Evolutionary conservation across 2,797 vertebrate genomes (phyloP), one percentile per base, ranked within the genome.

Genomic region (Myripristis murdjan): DNA sequence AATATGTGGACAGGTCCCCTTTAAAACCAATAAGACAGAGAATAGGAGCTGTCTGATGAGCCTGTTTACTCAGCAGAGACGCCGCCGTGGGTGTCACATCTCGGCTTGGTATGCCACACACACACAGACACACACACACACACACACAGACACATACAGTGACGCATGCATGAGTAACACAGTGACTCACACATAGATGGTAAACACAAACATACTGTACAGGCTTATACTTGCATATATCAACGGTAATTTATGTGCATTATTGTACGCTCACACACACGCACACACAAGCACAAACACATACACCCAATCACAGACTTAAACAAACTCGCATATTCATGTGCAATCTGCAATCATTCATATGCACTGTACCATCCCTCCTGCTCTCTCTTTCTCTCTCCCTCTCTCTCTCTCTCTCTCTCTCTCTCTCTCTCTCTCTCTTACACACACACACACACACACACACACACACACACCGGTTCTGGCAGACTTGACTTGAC

Each of bases 41-140:
- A 69, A 43, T 53, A 58, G 70, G 61, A 57, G 75, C 64, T 59
- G 43, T 72, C 72, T 82, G 75, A 84, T 62, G 86, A 71, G 80
- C 33, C 37, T 78, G 75, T 91, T 91, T 91, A 89, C 87, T 80
- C 84, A 81, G 78, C 43, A n/a, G 49, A 85, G 88, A 87, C 74
- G 43, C 75, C 74, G 47, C 79, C 61, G 75, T 81, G 79, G 55
- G 76, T 75, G 77, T 89, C 83, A 76, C 74, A 41, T 82, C 77
- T 73, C 1, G 18, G 70, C 6, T 60, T 75, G 72, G 79, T 85
- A 85, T 81, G 79, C 67, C 70, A 75, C 3, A 53, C 81, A 70
- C 51, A 44, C 56, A 53, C 47, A 53, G 62, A 57, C 53, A 23
- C 41, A 51, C 59, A 49, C 33, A 18, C 26, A 18, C 46, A 52